Base-by-base conservation (phyloP, 2,888 invertebrate species). In the Drosophila anomelani region DNA sequence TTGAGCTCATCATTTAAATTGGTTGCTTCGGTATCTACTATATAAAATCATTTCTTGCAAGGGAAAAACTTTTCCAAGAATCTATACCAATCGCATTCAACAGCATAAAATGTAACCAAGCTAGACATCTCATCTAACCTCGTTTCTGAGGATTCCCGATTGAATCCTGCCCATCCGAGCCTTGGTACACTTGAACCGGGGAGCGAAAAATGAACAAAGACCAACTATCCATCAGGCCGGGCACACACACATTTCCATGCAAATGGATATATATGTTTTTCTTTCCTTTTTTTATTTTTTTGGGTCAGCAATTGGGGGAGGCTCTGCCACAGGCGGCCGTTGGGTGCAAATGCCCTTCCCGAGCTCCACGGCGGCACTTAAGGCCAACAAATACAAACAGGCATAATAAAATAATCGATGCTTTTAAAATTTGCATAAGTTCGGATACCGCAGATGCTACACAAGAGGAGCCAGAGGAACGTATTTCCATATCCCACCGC, bases 381-480 rank as follows among this genome's bases (percentile, higher is more conserved):
- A 23, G 46, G 49, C 58, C 69, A 44, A 53, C 68, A 57, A 67
- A 38, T 62, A 64, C 51, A 67, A 64, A 59, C 74, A 59, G 73
- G 38, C 62, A 70, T 57, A 63, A 58, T 57, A 54, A 71, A 77
- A 78, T 63, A 81, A 81, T 81, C 83, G 70, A 81, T 78, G 69
- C 69, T 63, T 68, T 75, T 78, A 67, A 83, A 82, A 82, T 80
- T 74, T 80, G 75, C 79, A 79, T 79, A 79, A 77, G 79, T 74
- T 79, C 54, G 67, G 58, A 58, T 56, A 58, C 53, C 49, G 54
- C 73, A 74, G 70, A 79, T 73, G 69, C 61, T 60, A 61, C 57
- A 46, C 44, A 32, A 51, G 20, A 64, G 54, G 49, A 55, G 68
- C 13, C 55, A 68, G 32, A 68, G n/a, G 69, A 68, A 68, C 47